phyloP scores from a whole-genome alignment of 2,113 vertebrate species.

The Arvicanthis niloticus region DNA sequence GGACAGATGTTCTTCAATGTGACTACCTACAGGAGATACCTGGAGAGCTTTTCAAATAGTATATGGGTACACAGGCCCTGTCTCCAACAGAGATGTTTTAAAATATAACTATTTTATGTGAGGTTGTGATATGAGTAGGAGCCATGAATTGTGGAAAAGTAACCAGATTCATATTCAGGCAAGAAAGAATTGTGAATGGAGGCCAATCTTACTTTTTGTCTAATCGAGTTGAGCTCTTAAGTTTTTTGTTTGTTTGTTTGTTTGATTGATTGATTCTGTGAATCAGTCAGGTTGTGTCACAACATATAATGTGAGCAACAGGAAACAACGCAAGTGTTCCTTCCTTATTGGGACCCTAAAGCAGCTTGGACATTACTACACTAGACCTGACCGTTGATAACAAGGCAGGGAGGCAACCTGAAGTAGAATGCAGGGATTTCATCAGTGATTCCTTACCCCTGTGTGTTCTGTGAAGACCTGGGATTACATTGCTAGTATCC shows the following conservation, averaged over 20 bases:
- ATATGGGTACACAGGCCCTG: too few species aligned
- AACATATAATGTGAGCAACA: neutral
- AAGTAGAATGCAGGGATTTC: neutral
- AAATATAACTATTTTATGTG: neutral
- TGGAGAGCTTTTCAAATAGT: neutral
- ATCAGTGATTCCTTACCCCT: neutral
- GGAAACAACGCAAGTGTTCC: accelerated
- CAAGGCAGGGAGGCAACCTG: neutral
- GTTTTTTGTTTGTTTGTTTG: too few species aligned
- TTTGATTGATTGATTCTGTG: too few species aligned
- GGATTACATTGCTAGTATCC: neutral
- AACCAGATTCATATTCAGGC: neutral
- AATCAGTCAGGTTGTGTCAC: neutral
- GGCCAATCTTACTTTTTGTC: neutral
- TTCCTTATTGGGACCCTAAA: neutral
- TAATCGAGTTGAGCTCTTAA: neutral
- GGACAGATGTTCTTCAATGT: neutral
- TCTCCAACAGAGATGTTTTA: neutral
- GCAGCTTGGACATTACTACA: neutral
- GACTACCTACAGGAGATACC: neutral
- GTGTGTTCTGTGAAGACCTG: neutral
- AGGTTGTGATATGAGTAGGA: neutral
- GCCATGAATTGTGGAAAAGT: neutral
- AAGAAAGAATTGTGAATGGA: neutral
- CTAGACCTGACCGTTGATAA: neutral